Evolutionary conservation across 2,888 invertebrate genomes (phyloP), one percentile per base, ranked within the genome.

Genomic region (Perithous albicinctus): DNA sequence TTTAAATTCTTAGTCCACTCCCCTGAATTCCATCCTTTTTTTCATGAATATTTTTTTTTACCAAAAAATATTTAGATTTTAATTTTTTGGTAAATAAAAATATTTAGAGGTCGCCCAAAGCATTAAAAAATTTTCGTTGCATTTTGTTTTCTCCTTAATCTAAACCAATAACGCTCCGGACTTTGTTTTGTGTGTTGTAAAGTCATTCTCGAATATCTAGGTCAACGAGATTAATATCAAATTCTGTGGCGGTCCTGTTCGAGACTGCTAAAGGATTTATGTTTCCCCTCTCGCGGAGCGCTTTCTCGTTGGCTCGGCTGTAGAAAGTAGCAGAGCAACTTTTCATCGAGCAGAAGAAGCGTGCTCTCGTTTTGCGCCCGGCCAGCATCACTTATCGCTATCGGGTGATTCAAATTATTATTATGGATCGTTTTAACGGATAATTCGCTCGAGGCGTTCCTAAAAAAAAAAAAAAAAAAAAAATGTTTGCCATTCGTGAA

Each of bases 281-380:
- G 23, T 75, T 6, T 46, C 7, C 20, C 32, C 8, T 18, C 67
- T 35, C 43, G 43, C 32, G 32, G 23, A 46, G 67, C 78, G 72
- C 76, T 88, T 86, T 86, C 86, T 81, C 86, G 85, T 48, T 75
- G 80, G 69, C 85, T 76, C 84, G 86, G 46, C n/a, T 78, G 78
- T 88, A 88, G 90, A 90, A 90, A 89, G 89, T 87, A 84, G 87
- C 85, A 69, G 85, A 85, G 66, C 88, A 82, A 86, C 84, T 89
- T 88, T 80, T 86, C 85, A 75, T 80, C 69, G 79, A 78, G 87
- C 82, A 59, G 74, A 78, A 82, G 72, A 59, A 64, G 23, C 70
- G 38, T 83, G 86, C 81, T 86, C 87, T 82, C 84, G 78, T 89
- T 88, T 88, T 86, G 70, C 78, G 63, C 76, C 72, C 66, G 38